Evolutionary conservation across 2,113 vertebrate genomes (phyloP), one percentile per base, ranked within the genome.

Genomic region (Ornithorhynchus anatinus): DNA sequence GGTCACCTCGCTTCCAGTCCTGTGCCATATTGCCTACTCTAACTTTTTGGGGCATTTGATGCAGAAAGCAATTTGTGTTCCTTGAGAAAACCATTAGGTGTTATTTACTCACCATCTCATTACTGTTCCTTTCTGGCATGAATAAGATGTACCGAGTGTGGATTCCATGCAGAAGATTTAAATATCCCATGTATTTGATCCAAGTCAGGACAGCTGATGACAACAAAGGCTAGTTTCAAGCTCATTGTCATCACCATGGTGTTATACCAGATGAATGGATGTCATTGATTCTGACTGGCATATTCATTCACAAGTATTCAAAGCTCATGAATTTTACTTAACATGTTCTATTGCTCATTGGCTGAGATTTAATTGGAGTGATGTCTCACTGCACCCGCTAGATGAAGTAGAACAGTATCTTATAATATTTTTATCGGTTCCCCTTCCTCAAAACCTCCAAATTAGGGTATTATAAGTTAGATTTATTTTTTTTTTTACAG

Each of bases 261-360:
- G 88, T 87, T 89, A 81, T 69, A 86, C 73, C 81, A 82, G 69
- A 86, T 89, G 91, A 91, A 91, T 88, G 81, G 72, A 80, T 85
- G 90, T 88, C 86, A 88, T 90, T 86, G 82, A 90, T 89, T 88
- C 85, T 91, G 91, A 92, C 88, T 92, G 91, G 91, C 89, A 91
- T 88, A 88, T 89, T 89, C 87, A 90, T 92, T 92, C 91, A 92
- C 87, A 86, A 75, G 86, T 81, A 87, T 86, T 89, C 87, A 88
- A 87, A 88, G 78, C 88, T 90, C 90, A 92, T 90, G 88, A 89
- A 89, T 91, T 89, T 91, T 90, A 91, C 91, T 91, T 92, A 89
- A 91, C 88, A 89, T 77, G 75, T 91, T 82, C 84, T 72, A 80
- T 85, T 86, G 86, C 90, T 88, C 89, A 90, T 91, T 91, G 88